phyloP scores from a whole-genome alignment of 2,113 vertebrate species.

The Sylvia atricapilla region DNA sequence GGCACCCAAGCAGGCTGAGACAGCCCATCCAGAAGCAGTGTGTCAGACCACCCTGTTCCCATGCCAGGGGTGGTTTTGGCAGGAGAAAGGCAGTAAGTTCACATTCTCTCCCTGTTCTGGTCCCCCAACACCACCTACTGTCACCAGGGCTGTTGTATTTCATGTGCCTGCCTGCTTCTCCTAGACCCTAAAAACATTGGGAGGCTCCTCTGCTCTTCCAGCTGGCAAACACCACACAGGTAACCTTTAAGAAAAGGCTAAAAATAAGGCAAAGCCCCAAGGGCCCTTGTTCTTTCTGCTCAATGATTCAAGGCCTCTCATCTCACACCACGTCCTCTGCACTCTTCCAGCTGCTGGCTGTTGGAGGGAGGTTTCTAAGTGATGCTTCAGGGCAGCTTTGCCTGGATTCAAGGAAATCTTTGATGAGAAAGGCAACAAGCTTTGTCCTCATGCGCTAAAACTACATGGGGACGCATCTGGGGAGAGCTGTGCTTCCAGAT shows the following conservation, averaged over 20 bases:
- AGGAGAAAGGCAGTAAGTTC: neutral
- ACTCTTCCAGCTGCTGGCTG: neutral
- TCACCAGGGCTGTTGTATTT: neutral
- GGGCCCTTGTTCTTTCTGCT: neutral
- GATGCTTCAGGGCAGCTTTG: neutral
- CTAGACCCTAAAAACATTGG: neutral
- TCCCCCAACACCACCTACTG: neutral
- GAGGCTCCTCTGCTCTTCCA: neutral
- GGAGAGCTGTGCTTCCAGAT: neutral
- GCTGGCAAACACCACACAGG: neutral
- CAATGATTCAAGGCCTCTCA: neutral
- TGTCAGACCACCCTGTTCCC: accelerated
- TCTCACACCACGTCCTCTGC: accelerated
- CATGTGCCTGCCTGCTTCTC: neutral
- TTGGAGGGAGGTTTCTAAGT: neutral
- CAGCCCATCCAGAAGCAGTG: accelerated
- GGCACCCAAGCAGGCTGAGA: neutral
- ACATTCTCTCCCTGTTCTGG: neutral
- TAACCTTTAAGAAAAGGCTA: neutral
- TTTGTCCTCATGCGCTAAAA: accelerated
- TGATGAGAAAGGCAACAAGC: accelerated
- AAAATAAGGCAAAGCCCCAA: neutral
- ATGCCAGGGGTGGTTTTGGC: accelerated
- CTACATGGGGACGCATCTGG: accelerated
- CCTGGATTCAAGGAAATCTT: neutral